Percentiles rank a stretch among this genome's conserved stretches.
These are phyloP conservation scores for Dorcus hopei DNA, from an alignment of 2,888 invertebrate genomes.

Conservation along the genomic window DNA sequence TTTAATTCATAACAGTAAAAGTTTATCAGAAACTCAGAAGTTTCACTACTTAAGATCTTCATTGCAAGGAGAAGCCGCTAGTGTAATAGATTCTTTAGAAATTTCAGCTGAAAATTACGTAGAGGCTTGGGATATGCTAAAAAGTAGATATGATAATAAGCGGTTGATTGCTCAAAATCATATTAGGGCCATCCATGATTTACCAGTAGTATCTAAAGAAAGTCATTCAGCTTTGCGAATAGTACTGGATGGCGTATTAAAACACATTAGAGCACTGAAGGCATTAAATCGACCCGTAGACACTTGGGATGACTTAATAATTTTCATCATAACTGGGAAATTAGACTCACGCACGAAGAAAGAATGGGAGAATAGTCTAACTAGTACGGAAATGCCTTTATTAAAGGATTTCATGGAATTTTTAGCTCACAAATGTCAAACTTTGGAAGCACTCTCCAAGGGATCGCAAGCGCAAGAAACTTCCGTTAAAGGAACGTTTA, in stretches of 20 bases:
- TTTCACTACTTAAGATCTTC: not conserved
- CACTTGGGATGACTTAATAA: too few relatives aligned
- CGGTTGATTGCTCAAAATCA: constrained; percentile 15
- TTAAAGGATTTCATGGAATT: too few relatives aligned
- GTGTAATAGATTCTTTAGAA: not conserved
- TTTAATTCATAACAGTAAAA: too few relatives aligned
- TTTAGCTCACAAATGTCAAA: too few relatives aligned
- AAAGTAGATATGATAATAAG: constrained; percentile 16
- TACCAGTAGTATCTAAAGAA: not conserved
- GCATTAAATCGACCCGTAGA: not conserved
- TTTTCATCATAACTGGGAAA: too few relatives aligned
- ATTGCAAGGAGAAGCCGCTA: not conserved
- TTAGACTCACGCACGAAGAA: too few relatives aligned
- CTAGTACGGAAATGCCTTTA: too few relatives aligned
- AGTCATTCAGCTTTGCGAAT: not conserved
- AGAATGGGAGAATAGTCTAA: too few relatives aligned
- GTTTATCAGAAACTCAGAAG: too few relatives aligned
- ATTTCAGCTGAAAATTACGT: constrained; percentile 14
- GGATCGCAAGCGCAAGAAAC: too few relatives aligned
- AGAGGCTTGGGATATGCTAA: constrained; percentile 20
- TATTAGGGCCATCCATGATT: constrained; percentile 14
- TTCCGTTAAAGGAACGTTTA: too few relatives aligned
- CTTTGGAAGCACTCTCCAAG: too few relatives aligned
- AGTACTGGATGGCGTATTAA: not conserved
- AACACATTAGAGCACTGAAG: not conserved